Base-by-base conservation (phyloP, 2,113 vertebrate genomes). In the Saccopteryx bilineata region DNA sequence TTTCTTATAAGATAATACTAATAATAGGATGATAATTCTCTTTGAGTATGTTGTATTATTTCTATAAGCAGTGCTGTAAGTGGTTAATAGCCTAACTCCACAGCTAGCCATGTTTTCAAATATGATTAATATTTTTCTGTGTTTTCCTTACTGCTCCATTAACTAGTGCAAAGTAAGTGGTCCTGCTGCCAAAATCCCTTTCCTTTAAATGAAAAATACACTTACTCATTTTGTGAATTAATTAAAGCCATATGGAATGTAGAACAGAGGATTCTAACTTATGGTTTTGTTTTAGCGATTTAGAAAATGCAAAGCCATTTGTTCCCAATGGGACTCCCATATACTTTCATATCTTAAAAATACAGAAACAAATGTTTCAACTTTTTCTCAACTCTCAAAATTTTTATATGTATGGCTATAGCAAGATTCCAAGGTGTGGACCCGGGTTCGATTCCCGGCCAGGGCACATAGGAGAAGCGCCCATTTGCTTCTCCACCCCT, bases 161-260 rank as follows among this genome's bases (percentile, higher is more conserved):
- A 96, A 93, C 87, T 87, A 93, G 80, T 96, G 72, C 80, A 95
- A 61, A 94, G 93, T 95, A 96, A 95, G 95, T 95, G 48, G 90
- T 92, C 95, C 78, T 92, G 76, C 61, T 94, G 93, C 96, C 96
- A 96, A 95, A 91, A 97, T 72, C 23, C 66, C 92, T 93, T 96
- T 81, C 85, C 92, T 92, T 96, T 96, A 96, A 96, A 93, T 95
- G 93, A 90, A 96, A 93, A 95, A 95, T 90, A 89, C 94, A 96
- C 86, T 96, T 95, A 97, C 88, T 96, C 76, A 61, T 39, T 97
- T 94, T 92, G 80, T 90, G 92, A 97, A 97, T 97, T 95, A 96
- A 97, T 97, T 96, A 95, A 97, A 88, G 68, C 92, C 92, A 93
- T 93, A 95, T 93, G 85, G 95, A 98, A 95, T 95, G 95, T 90